Evolutionary conservation across 2,113 vertebrate genomes (phyloP).

Genomic region (Ancistrus triradiatus): DNA sequence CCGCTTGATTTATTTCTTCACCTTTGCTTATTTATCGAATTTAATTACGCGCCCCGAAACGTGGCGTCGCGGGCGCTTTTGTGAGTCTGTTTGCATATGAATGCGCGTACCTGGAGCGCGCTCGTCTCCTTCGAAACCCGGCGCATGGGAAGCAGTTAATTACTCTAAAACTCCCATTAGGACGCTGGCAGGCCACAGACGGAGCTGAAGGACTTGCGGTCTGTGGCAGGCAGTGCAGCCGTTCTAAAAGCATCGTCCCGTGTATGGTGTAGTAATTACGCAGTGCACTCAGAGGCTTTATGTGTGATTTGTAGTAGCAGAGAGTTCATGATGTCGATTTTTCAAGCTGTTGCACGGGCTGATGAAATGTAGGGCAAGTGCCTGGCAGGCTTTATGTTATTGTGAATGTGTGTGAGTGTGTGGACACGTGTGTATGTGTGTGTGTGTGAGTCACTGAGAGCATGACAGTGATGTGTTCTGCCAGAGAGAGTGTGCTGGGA

Average conservation of each 20-base stretch:
- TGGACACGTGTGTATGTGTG: conserved; percentile 22
- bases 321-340: conserved; percentile 18
- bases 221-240: conserved; percentile 55
- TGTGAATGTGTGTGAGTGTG: conserved; percentile 25
- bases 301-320: conserved; percentile 39
- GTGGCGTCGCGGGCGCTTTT: conserved; percentile 43
- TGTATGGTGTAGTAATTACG: conserved; percentile 70
- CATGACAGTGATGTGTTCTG: conserved; percentile 70
- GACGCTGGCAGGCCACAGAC: conserved; percentile 53
- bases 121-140: conserved; percentile 28
- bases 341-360: conserved; percentile 19
- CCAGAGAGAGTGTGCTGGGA: conserved; percentile 62
- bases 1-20: conserved; percentile 78
- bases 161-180: conserved; percentile 45
- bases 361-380: conserved; percentile 24
- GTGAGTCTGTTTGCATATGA: conserved; percentile 34
- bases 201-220: conserved; percentile 56
- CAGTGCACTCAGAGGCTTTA: conserved; percentile 48
- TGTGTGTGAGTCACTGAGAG: conserved; percentile 47
- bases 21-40: conserved; percentile 77
- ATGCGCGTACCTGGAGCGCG: conserved; percentile 31
- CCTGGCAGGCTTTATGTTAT: conserved; percentile 27
- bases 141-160: conserved; percentile 52
- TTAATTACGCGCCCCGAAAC: conserved; percentile 76
- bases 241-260: conserved; percentile 60